Evolutionary conservation across 2,888 invertebrate species (phyloP), one percentile per base, ranked within the genome.

Genomic region (Eupithecia insigniata): DNA sequence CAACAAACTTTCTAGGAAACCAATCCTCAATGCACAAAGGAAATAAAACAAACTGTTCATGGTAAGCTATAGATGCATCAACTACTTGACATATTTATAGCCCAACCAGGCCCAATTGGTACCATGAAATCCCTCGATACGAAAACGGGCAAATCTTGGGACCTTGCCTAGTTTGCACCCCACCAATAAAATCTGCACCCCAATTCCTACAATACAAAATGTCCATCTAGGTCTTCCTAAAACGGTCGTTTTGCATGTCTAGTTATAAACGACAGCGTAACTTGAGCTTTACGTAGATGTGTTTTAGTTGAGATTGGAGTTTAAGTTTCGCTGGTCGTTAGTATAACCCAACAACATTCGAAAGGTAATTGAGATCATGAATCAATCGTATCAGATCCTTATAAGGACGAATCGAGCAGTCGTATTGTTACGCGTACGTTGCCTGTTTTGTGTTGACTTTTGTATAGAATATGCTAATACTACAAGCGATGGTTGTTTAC

Each of bases 321-420:
- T 84, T 87, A 78, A 74, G 64, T 58, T 80, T 78, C 46, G 71
- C 67, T 83, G 85, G 89, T 26, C 82, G 76, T 80, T 80, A 81
- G 85, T 83, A 84, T 85, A 85, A 86, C 85, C 85, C 84, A 85
- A 89, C 89, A 88, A 89, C 88, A 89, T 89, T 86, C 85, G 84
- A 86, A 55, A 92, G 91, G 91, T 93, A 92, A 93, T 92, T 92
- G 92, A 88, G 89, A 89, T 85, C 89, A 91, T 93, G 91, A 91
- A 92, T 93, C 93, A 93, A 92, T 92, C 92, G 83, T 88, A 89
- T 91, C 88, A 85, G 85, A 85, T 89, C 87, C 85, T 83, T 85
- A 82, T 82, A 84, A 83, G 78, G 78, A 79, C 81, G 80, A 83
- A 82, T 85, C 79, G 79, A 76, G 79, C 75, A 78, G 72, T 77